These are phyloP conservation scores for Pseudomyrmex cubaensis DNA, from an alignment of 1,140 invertebrate genomes.

Conservation along the genomic window DNA sequence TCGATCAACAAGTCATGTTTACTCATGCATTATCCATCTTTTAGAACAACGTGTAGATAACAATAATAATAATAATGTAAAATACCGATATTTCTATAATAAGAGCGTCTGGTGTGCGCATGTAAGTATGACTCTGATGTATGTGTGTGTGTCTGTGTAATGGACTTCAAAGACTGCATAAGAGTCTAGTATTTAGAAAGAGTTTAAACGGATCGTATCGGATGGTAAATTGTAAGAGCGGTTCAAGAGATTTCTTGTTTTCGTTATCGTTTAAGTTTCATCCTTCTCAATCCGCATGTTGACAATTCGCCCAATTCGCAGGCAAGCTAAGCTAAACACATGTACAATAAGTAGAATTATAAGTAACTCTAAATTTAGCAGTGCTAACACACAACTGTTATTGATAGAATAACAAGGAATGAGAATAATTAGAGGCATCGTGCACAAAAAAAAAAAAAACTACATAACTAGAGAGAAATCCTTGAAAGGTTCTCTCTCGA, in stretches of 20 bases:
- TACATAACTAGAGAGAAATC: too few species aligned
- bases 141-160: too few species aligned
- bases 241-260: constrained; percentile 59
- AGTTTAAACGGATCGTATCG: not conserved
- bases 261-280: constrained; percentile 32
- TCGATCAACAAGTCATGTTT: constrained; percentile 40
- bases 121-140: not conserved
- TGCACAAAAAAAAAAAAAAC: too few species aligned
- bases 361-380: too few species aligned
- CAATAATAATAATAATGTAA: constrained; percentile 26
- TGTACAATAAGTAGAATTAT: too few species aligned
- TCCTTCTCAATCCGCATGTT: not conserved
- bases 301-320: constrained; percentile 15
- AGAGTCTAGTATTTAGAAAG: constrained; percentile 36
- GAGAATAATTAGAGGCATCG: too few species aligned
- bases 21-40: constrained; percentile 41
- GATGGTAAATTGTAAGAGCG: constrained; percentile 8
- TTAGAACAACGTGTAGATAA: constrained; percentile 30
- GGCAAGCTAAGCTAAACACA: constrained; percentile 11
- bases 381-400: too few species aligned
- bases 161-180: not conserved
- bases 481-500: too few species aligned
- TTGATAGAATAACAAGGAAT: too few species aligned
- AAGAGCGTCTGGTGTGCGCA: not conserved
- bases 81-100: constrained; percentile 24